Evolutionary conservation across 2,797 vertebrate species (phyloP).

Genomic region (Cephalopachus bancanus): DNA sequence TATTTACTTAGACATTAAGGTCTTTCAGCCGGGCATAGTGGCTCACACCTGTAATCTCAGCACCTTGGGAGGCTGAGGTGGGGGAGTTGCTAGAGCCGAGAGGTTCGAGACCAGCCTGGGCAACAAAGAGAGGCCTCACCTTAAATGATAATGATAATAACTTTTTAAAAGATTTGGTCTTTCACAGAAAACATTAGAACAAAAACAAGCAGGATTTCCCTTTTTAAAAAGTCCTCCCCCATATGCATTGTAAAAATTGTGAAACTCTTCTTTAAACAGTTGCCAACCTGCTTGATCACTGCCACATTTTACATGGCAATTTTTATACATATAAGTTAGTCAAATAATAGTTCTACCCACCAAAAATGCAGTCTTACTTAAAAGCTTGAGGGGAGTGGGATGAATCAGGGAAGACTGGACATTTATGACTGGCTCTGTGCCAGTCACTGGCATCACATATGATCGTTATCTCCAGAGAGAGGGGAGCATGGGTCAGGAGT

Average conservation of each 20-base stretch:
- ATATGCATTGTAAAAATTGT: background rate
- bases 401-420: background rate
- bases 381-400: background rate
- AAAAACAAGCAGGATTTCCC: background rate
- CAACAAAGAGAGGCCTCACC: too few species aligned
- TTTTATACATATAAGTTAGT: background rate
- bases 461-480: background rate
- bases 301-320: background rate
- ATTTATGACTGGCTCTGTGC: background rate
- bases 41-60: too few species aligned
- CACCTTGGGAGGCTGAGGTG: too few species aligned
- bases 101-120: too few species aligned
- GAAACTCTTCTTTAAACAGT: background rate
- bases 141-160: too few species aligned
- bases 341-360: background rate
- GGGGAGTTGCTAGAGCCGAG: too few species aligned
- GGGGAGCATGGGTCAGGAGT: background rate
- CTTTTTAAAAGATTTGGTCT: background rate
- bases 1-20: background rate
- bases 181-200: slow-evolving; percentile 1
- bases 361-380: background rate
- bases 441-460: background rate
- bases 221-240: background rate
- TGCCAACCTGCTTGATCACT: background rate
- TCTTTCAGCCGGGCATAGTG: too few species aligned